Conservation (phyloP, 2,888 invertebrate species). For the Phengaris arion region DNA sequence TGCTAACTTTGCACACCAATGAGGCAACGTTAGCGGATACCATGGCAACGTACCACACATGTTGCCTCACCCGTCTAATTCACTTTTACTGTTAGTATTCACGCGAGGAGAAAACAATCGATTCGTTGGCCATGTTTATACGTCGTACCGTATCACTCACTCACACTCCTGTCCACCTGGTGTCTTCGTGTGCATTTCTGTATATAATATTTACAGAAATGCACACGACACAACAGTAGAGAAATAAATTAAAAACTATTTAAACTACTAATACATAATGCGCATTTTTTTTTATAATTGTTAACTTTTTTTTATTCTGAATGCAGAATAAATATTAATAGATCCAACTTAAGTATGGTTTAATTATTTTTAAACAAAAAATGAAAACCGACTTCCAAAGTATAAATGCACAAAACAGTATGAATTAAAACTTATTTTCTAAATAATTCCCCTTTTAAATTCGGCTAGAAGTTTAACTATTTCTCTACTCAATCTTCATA, state of each 20-base stretch:
- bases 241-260: no score
- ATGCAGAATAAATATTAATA: not conserved
- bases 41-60: conserved; percentile 16
- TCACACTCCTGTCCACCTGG: conserved; percentile 27
- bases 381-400: no score
- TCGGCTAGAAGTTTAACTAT: no score
- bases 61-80: conserved; percentile 38
- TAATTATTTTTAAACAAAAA: no score
- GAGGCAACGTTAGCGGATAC: conserved; percentile 15
- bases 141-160: conserved; percentile 39
- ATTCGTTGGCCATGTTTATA: conserved; percentile 43
- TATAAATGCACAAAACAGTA: no score
- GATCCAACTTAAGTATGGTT: no score
- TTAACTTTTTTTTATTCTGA: not conserved
- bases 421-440: no score
- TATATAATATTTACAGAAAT: no score
- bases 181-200: not conserved
- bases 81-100: conserved; percentile 69
- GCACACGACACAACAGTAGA: no score
- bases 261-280: conserved; percentile 1
- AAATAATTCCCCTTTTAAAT: no score
- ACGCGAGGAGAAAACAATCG: conserved; percentile 69
- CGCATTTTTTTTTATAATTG: not conserved
- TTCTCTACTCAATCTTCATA: no score
- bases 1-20: not conserved